Conservation (phyloP, 2,888 invertebrate genomes). For the Nemurella pictetii region DNA sequence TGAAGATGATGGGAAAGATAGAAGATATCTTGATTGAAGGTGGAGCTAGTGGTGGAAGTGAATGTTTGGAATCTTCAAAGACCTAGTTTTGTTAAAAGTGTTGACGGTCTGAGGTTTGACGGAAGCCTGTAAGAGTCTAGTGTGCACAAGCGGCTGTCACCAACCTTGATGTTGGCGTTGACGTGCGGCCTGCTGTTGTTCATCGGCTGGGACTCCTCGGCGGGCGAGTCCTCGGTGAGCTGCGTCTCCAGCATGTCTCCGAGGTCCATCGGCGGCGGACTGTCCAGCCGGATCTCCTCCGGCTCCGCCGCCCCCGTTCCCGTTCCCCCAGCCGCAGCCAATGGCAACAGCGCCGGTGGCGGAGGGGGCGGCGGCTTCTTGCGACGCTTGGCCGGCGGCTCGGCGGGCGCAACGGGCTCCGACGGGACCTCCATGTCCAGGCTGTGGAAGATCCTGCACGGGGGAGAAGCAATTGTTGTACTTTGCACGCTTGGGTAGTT, state of each 20-base stretch:
- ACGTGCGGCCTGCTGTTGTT: conserved; percentile 36
- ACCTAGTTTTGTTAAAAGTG: too few species aligned
- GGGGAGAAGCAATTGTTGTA: too few species aligned
- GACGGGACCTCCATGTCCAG: conserved; percentile 68
- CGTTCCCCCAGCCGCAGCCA: too few species aligned
- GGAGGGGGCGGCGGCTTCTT: conserved; percentile 28
- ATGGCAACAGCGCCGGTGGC: conserved; percentile 41
- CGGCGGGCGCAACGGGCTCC: not conserved
- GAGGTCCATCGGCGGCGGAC: conserved; percentile 7
- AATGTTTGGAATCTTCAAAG: too few species aligned
- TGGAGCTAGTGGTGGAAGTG: too few species aligned
- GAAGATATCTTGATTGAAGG: too few species aligned
- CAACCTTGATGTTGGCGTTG: conserved; percentile 2
- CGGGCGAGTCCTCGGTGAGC: not conserved
- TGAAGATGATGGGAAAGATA: too few species aligned
- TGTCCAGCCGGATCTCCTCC: not conserved
- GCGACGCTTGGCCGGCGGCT: not conserved
- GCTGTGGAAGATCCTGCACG: conserved; percentile 70
- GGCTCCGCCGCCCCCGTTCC: not conserved
- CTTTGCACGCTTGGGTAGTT: too few species aligned
- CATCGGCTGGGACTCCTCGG: conserved; percentile 28
- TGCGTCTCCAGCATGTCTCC: conserved; percentile 21
- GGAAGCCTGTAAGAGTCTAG: too few species aligned
- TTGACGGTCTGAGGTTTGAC: too few species aligned
- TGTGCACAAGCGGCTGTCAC: not conserved